Evolutionary conservation across 2,797 vertebrate species (phyloP).

Genomic region (Hydrophis major): DNA sequence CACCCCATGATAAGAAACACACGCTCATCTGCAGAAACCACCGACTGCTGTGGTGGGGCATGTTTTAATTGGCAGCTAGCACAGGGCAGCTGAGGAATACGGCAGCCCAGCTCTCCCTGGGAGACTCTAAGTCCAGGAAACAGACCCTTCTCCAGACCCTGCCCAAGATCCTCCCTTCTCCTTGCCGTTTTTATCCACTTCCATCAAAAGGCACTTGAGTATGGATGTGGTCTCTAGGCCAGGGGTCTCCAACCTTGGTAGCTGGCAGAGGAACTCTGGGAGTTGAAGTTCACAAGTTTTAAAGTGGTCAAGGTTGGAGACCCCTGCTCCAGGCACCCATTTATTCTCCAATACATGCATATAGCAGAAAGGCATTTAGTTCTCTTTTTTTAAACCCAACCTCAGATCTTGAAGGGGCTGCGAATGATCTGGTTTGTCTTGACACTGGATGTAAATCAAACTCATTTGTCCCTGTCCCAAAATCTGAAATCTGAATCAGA

Average conservation of each 20-base stretch:
- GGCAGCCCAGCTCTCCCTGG: conserved; percentile 13
- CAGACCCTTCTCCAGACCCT: neutral
- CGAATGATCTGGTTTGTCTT: neutral
- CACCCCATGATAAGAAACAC: neutral
- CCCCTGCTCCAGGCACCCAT: neutral
- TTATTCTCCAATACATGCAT: neutral
- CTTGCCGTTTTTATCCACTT: neutral
- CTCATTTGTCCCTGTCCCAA: neutral
- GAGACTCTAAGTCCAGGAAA: conserved; percentile 19
- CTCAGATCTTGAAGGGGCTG: neutral
- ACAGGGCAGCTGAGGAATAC: conserved; percentile 4
- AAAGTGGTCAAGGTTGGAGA: too few species aligned
- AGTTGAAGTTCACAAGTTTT: too few species aligned
- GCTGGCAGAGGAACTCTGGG: too few species aligned
- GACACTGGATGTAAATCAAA: neutral
- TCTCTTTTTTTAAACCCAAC: neutral
- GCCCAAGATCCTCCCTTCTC: neutral
- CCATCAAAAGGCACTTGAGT: neutral
- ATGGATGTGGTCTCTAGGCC: neutral
- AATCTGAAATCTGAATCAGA: neutral
- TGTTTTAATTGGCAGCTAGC: conserved; percentile 27
- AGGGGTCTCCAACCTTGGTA: too few species aligned
- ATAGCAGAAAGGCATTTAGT: neutral
- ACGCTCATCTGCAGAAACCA: neutral
- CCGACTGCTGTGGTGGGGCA: neutral